Base-by-base conservation (phyloP, 2,888 invertebrate species). In the Spisula solida region DNA sequence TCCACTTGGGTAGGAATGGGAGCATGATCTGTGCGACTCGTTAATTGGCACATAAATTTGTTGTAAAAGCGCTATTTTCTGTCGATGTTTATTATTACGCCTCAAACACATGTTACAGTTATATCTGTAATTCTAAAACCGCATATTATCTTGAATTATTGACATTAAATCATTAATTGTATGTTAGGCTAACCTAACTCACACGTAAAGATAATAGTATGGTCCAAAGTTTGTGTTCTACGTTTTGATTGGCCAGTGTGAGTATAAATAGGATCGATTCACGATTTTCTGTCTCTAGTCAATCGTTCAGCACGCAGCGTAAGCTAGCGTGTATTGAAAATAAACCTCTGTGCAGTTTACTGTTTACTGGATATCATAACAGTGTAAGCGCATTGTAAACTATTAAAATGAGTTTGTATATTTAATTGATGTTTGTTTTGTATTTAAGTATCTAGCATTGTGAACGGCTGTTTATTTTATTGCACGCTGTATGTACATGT, bases 221-320 rank as follows among this genome's bases (percentile, higher is more conserved):
- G 31, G 75, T 12, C 82, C 66, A 83, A 10, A 14, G 29, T 47
- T 12, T 18, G 31, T 51, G 51, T 82, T 82, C 83, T 41, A 51
- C 85, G 48, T 31, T 85, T 79, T 79, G 85, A 85, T 85, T 85
- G 85, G 85, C 34, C 78, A 29, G 41, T 0, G 55, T 56, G 8
- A 25, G 79, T 51, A 79, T 85, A 85, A 79, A 85, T 78, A 12
- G 41, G 34, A 79, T 31, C 75, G n/a, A 41, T 16, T 55, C 5
- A 25, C 20, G 31, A 2, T 20, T 79, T 48, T 78, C 31, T 75
- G 31, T 18, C 85, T 85, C 79, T 85, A 85, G 84, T 84, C 55
- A 78, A 78, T 85, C 31, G 34, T 16, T 70, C 25, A 82, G 47
- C 66, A 82, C 75, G 75, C 75, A 18, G 25, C n/a, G 12, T 2